These are phyloP conservation scores for Darevskia nairensis DNA, from an alignment of 2,797 vertebrate species.

Conservation along the genomic window DNA sequence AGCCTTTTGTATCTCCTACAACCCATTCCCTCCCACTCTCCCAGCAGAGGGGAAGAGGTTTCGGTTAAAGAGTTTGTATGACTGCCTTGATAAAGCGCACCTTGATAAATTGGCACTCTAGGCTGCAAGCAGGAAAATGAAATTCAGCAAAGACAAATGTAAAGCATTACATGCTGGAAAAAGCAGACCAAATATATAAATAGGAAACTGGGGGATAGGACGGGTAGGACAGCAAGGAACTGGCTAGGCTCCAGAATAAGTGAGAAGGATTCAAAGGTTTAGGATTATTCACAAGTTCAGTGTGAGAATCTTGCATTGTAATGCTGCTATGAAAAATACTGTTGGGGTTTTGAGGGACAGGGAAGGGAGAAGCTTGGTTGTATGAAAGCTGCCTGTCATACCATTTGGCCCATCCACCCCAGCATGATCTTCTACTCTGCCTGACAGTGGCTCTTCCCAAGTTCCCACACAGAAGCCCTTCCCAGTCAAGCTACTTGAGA, in stretches of 20 bases:
- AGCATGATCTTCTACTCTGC: background rate
- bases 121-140: conserved; percentile 5
- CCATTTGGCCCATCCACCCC: background rate
- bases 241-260: conserved; percentile 1
- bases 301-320: background rate
- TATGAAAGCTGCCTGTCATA: background rate
- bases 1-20: background rate
- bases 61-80: background rate
- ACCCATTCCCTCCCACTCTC: background rate
- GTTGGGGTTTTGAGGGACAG: background rate
- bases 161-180: conserved; percentile 17
- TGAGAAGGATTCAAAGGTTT: background rate
- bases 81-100: conserved; percentile 18
- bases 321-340: background rate
- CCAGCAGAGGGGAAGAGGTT: background rate
- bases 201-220: background rate
- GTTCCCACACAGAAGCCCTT: background rate
- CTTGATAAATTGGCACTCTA: conserved; percentile 26
- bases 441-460: background rate
- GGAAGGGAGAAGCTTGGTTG: background rate
- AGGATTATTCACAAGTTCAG: background rate
- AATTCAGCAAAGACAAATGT: conserved; percentile 22
- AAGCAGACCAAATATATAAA: conserved; percentile 5
- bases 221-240: background rate
- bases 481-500: background rate